Evolutionary conservation across 2,888 invertebrate species (phyloP), one percentile per base, ranked within the genome.

Genomic region (Drosophila multiciliata): DNA sequence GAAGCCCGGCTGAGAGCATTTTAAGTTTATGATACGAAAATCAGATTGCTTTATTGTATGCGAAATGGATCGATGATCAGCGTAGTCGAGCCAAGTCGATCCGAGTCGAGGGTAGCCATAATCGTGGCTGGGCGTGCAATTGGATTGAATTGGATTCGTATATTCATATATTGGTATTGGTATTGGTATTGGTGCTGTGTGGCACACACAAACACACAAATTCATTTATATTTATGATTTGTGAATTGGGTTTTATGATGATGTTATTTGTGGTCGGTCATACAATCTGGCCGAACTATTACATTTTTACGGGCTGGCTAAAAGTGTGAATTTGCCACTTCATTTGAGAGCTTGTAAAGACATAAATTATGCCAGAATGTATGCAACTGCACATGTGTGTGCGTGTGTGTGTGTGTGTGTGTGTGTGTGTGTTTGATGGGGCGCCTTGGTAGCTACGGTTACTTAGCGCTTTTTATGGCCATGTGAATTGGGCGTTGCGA

Each of bases 141-240:
- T 78, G 74, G 72, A 57, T 40, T 57, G 55, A 42, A 64, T 71
- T 66, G 66, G 71, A 65, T 66, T 53, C 35, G 33, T 57, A 57
- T 57, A 57, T 57, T 42, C 42, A 32, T 42, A 32, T 42, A 35
- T 54, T 45, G 45, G 45, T 23, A 23, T 23, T 23, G 2, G 23
- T 23, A 23, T 23, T 7, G 29, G 26, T 50, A 7, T 49, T 64
- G 58, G 52, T 52, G 64, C 45, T 59, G 52, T 53, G 42, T 6
- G 17, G 40, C n/a, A 42, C 4, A n/a, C 40, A 3, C 42, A 9
- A 53, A 75, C 68, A 66, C 77, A 81, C 83, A 82, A 82, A 83
- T 87, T 87, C 86, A 86, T 90, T 91, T 90, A 90, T 91, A 91
- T 91, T 91, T 91, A 91, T 91, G 91, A 91, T 91, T 91, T 91